phyloP scores from a whole-genome alignment of 2,797 vertebrate species.

The Diplodus sargus region DNA sequence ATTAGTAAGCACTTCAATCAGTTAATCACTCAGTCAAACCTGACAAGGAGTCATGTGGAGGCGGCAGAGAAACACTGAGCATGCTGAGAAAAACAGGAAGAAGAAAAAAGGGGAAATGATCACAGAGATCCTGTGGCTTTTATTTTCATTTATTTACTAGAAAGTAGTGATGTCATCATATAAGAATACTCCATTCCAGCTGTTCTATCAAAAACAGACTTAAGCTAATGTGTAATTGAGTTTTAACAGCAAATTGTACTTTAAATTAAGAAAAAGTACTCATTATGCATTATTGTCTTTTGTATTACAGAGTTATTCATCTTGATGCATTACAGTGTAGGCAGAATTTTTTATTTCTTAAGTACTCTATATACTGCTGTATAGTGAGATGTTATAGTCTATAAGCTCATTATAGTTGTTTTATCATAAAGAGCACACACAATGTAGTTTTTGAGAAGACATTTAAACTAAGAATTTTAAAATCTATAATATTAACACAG shows the following conservation, averaged over 20 bases:
- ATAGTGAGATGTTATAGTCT: slow-evolving; percentile 47
- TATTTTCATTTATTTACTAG: neutral
- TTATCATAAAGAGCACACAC: neutral
- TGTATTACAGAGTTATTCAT: slow-evolving; percentile 38
- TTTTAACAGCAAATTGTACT: neutral
- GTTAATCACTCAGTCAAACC: slow-evolving; percentile 66
- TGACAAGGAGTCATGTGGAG: slow-evolving; percentile 43
- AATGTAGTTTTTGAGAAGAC: too few relatives aligned
- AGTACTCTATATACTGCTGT: slow-evolving; percentile 41
- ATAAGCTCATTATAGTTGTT: slow-evolving; percentile 43
- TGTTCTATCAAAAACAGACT: neutral
- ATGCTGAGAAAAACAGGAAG: slow-evolving; percentile 25
- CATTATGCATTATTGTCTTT: slow-evolving; percentile 34
- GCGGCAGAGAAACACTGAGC: slow-evolving; percentile 35
- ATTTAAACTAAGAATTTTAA: too few relatives aligned
- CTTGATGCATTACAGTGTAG: slow-evolving; percentile 31
- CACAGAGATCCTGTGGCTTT: neutral
- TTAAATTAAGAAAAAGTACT: slow-evolving; percentile 31
- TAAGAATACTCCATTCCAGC: rapidly evolving
- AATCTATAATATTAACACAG: too few relatives aligned
- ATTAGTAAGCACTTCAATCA: slow-evolving; percentile 61
- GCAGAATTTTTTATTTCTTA: slow-evolving; percentile 45
- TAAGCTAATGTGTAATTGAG: slow-evolving; percentile 1
- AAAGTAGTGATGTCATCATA: neutral
- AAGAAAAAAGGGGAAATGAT: neutral